Base-by-base conservation (phyloP, 2,113 vertebrate genomes). In the Panurus biarmicus region DNA sequence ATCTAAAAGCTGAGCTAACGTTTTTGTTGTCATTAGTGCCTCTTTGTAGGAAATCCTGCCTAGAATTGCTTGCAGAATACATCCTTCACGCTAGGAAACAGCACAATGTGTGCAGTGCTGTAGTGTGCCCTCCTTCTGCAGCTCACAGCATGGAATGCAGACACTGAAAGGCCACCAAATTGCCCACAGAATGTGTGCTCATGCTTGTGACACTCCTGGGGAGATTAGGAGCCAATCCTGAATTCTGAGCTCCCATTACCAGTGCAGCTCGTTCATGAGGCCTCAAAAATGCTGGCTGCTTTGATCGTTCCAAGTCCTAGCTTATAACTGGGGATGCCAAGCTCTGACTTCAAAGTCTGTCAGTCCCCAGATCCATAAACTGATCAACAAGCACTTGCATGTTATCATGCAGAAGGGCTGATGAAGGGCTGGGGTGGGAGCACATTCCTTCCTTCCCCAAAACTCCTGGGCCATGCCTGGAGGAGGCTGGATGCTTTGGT, bases 331-430 rank as follows among this genome's bases (percentile, higher is more conserved):
- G 85, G 64, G 67, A 79, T 95, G 91, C 89, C 91, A 94, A 85
- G 78, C 71, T 94, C 73, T 65, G 38, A 87, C 89, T 96, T 96
- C 94, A 93, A 96, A 94, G 89, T 87, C 74, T 91, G 81, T 94
- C 87, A 93, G 81, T 93, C 81, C 87, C 91, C 87, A 93, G 78
- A 85, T 82, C 89, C 75, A 94, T 95, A 91, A 93, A 89, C 67
- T 65, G 94, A 89, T 95, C 93, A 87, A 48, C 93, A 91, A 94
- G 92, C 90, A 57, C 73, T 92, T 81, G 89, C 76, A 89, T 95
- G 94, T 94, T 94, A 91, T 89, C 81, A 28, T 76, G 71, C 33
- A 94, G 62, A 81, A 77, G 56, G 69, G 60, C 77, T 95, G 93
- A 87, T 47, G 54, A 38, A 53, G n/a, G 75, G 62, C 53, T 62